Percentiles rank a stretch among this genome's conserved stretches.
Evolutionary conservation across 2,113 vertebrate species (phyloP).

Genomic region (Nycticebus coucang): DNA sequence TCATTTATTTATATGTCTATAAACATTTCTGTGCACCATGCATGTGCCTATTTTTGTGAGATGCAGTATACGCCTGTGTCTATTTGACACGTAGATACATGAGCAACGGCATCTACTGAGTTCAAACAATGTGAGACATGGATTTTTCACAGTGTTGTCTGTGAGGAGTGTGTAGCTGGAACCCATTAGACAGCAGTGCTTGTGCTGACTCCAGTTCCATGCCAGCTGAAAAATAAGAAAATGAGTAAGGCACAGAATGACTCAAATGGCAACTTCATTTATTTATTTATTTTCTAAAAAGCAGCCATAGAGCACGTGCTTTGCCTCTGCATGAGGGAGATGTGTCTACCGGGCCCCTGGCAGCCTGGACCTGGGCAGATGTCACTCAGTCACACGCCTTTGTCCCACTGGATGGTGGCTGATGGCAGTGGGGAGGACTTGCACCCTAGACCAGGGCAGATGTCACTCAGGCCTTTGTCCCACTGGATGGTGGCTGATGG

Average conservation of each 20-base stretch:
- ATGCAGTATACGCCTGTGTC: background rate
- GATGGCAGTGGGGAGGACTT: background rate
- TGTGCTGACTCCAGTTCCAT: background rate
- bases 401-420: background rate
- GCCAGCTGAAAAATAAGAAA: background rate
- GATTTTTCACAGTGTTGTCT: background rate
- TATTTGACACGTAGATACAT: background rate
- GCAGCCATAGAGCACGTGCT: no score
- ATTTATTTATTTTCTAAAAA: background rate
- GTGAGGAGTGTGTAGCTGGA: background rate
- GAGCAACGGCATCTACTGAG: background rate
- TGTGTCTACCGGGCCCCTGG: no score
- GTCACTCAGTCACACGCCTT: background rate
- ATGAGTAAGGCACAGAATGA: background rate
- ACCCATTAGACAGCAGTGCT: background rate
- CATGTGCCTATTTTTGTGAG: background rate
- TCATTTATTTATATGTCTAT: background rate
- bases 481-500: background rate
- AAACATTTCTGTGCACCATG: background rate
- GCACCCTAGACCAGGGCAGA: fast-evolving
- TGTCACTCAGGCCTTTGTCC: background rate
- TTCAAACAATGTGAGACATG: background rate
- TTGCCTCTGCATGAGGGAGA: background rate
- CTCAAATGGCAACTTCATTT: background rate
- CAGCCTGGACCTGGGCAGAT: fast-evolving